phyloP scores from a whole-genome alignment of 2,888 invertebrate species.

The Cheilosia impressa region DNA sequence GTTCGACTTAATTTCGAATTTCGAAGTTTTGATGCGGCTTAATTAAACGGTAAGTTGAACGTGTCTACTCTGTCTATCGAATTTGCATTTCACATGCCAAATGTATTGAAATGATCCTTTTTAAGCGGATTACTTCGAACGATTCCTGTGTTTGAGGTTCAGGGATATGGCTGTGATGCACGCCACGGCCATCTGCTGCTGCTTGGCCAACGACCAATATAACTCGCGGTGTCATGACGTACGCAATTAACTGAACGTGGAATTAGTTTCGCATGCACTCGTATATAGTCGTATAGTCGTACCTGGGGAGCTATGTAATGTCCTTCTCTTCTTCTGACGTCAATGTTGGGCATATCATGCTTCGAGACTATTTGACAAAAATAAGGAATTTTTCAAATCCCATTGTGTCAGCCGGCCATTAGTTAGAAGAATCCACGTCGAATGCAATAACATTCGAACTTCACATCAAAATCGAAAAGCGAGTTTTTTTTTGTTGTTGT shows the following conservation, averaged over 20 bases:
- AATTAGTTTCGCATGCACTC: not conserved
- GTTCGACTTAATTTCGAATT: not conserved
- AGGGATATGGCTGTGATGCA: not conserved
- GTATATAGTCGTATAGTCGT: not conserved
- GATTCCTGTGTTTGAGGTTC: not conserved
- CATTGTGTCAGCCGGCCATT: slow-evolving; percentile 1
- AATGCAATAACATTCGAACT: not conserved
- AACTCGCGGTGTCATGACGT: not conserved
- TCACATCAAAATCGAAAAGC: slow-evolving; percentile 4
- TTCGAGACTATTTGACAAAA: too few species aligned
- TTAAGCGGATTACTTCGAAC: slow-evolving; percentile 10
- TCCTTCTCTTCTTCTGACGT: not conserved
- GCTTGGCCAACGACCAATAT: not conserved
- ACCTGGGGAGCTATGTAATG: not conserved
- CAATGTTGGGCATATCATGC: too few species aligned
- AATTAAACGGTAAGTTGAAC: slow-evolving; percentile 6
- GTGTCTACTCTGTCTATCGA: not conserved
- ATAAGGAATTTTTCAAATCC: too few species aligned
- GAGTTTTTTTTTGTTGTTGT: not conserved
- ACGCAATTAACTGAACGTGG: not conserved
- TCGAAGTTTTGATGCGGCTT: slow-evolving; percentile 4
- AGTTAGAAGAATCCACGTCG: not conserved
- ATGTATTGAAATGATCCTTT: slow-evolving; percentile 1
- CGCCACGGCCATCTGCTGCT: slow-evolving; percentile 5
- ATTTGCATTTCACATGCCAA: not conserved